These are phyloP conservation scores for Bellardia pandia DNA, from an alignment of 2,888 invertebrate species.

Conservation along the genomic window DNA sequence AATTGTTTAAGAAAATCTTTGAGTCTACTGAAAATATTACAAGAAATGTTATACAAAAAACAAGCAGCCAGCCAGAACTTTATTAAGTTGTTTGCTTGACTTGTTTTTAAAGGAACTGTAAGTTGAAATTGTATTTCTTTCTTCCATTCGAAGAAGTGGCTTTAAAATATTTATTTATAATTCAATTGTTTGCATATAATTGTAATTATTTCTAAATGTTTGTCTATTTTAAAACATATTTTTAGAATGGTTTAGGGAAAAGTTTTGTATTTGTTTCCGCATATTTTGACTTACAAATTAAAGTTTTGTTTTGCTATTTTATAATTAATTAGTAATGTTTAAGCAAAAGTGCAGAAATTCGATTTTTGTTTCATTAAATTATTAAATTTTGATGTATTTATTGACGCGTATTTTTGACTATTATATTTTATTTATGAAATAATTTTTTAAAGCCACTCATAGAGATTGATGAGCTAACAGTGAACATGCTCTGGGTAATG, in stretches of 20 bases:
- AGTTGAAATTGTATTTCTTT: not conserved
- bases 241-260: not conserved
- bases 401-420: no score
- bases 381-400: no score
- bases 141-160: not conserved
- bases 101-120: constrained; percentile 5
- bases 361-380: no score
- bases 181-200: constrained; percentile 20
- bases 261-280: not conserved
- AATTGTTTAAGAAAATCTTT: constrained; percentile 33
- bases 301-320: no score
- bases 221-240: not conserved
- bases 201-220: not conserved
- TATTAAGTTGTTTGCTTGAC: constrained; percentile 26
- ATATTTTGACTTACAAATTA: no score
- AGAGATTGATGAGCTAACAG: no score
- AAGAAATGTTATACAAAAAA: not conserved
- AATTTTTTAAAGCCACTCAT: no score
- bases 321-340: no score
- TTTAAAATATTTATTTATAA: constrained; percentile 12
- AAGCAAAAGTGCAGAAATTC: no score
- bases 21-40: not conserved
- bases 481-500: no score
- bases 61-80: constrained; percentile 1
- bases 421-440: no score